Evolutionary conservation across 2,113 vertebrate species (phyloP), one percentile per base, ranked within the genome.

Genomic region (Eulemur macaco): DNA sequence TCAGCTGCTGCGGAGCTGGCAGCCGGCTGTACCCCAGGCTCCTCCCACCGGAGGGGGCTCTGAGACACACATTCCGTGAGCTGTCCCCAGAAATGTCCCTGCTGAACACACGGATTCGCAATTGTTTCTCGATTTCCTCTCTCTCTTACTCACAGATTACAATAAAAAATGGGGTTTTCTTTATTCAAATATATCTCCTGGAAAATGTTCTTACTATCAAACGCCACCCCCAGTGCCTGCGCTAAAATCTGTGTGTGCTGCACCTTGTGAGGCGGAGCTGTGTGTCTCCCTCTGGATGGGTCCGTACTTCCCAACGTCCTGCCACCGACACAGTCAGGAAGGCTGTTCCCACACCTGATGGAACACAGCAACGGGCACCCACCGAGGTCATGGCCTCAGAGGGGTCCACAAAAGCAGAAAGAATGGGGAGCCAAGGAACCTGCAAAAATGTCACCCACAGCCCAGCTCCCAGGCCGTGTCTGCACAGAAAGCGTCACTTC

Each of bases 311-410:
- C n/a, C 21, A 66, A n/a, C n/a, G 37, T 10, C 21, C 20, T 37
- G 31, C 42, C 20, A 31, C 31, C 8, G 31, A 14, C 34, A 50
- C 63, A 23, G 34, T 9, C 31, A 50, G 42, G 42, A 13, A 45
- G 27, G 45, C 39, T 6, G 58, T 13, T 73, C 37, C 3, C 34
- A 37, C 20, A 80, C 34, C 20, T 21, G 18, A 0, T 4, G 31
- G 47, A 37, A 37, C n/a, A 21, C 3, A 6, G 37, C 11, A 14
- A 74, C 1, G 2, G 25, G 27, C 25, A 17, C 13, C 0, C 0
- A 7, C 42, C 27, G 14, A 47, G 73, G 27, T 31, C 14, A 42
- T 31, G 73, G 73, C 42, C 27, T 1, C 7, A 76, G 45, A 47
- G 73, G 42, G 73, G 42, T 29, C 14, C 1, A 7, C 27, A 31